Percentiles rank a stretch among this genome's conserved stretches.
Conservation (phyloP, 2,888 invertebrate genomes). For the Xanthorhoe designata region DNA sequence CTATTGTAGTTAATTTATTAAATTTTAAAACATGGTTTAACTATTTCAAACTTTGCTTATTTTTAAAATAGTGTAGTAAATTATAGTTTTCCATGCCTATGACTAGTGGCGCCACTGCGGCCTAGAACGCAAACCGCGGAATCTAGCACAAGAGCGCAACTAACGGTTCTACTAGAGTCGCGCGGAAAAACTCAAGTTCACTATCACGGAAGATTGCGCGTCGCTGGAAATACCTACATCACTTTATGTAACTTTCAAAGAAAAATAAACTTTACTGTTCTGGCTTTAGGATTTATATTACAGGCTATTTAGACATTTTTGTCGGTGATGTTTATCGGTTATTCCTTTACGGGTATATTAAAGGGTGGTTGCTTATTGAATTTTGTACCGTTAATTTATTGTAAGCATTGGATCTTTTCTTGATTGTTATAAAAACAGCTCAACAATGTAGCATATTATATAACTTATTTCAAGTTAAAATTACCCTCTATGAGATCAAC, state of each 20-base stretch:
- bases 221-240: slow-evolving; percentile 60
- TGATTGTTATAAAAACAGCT: no score
- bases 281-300: not conserved
- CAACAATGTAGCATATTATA: no score
- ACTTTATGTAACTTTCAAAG: not conserved
- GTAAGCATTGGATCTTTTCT: no score
- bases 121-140: slow-evolving; percentile 71
- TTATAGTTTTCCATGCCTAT: not conserved
- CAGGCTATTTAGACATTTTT: not conserved
- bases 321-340: not conserved
- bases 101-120: slow-evolving; percentile 68
- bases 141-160: slow-evolving; percentile 74
- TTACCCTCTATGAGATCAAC: no score
- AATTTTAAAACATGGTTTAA: no score
- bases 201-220: slow-evolving; percentile 84
- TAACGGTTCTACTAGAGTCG: slow-evolving; percentile 75
- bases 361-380: not conserved
- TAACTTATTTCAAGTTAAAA: no score
- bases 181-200: slow-evolving; percentile 85
- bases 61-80: not conserved
- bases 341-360: not conserved
- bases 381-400: not conserved
- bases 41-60: no score
- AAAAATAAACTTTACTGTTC: not conserved
- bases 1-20: no score